Percentiles rank a stretch among this genome's conserved stretches.
Evolutionary conservation across 2,113 vertebrate species (phyloP).

Genomic region (Piaya cayana): DNA sequence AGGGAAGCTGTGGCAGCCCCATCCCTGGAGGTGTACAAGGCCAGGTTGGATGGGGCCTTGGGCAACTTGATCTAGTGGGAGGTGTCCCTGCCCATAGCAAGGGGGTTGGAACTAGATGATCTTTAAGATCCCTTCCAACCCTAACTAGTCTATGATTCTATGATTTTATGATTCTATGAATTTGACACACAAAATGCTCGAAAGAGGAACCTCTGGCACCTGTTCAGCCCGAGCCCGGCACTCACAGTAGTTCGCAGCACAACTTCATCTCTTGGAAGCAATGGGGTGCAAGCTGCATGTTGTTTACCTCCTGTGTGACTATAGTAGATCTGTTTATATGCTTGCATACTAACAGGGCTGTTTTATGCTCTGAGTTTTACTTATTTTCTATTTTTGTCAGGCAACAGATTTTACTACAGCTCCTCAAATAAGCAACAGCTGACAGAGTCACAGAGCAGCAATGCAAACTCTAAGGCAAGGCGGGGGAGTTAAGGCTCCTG

Average conservation of each 20-base stretch:
- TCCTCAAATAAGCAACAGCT: background rate
- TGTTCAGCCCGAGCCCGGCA: fast-evolving
- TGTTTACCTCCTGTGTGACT: background rate
- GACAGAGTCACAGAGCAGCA: background rate
- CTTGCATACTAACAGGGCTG: background rate
- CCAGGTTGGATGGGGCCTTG: too few relatives aligned
- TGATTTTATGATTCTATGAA: background rate
- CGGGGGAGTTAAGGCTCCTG: background rate
- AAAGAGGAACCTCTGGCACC: background rate
- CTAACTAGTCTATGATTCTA: too few relatives aligned
- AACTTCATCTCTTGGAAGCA: background rate
- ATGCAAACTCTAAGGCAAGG: background rate
- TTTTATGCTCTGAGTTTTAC: background rate
- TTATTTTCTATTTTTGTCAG: background rate
- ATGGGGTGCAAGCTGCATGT: background rate
- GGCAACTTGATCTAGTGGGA: too few relatives aligned
- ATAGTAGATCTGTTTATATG: background rate
- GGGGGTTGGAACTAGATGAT: too few relatives aligned
- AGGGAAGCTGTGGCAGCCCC: too few relatives aligned
- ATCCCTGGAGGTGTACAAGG: too few relatives aligned
- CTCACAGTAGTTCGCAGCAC: background rate
- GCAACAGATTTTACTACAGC: slow-evolving; percentile 5
- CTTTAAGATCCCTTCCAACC: too few relatives aligned
- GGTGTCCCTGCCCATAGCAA: too few relatives aligned
- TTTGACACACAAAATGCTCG: background rate